Conservation (phyloP, 2,113 vertebrate species). For the Marcusenius ussheri region DNA sequence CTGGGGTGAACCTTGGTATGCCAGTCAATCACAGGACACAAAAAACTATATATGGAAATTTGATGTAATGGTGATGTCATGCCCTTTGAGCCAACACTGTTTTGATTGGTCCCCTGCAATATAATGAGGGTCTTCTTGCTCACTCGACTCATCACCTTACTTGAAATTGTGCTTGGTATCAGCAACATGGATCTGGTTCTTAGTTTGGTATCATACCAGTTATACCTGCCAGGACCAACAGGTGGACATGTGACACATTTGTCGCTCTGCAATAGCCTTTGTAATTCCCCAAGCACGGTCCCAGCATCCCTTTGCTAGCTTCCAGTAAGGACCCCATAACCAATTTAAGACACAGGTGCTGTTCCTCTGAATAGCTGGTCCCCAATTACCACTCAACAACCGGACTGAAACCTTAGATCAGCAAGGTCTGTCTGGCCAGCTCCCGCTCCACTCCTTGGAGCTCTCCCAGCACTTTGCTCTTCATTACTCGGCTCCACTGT, state of each 20-base stretch:
- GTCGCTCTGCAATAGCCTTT: background rate
- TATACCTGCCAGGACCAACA: background rate
- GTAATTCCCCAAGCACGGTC: background rate
- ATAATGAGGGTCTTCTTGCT: background rate
- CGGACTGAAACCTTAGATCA: background rate
- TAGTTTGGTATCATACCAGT: background rate
- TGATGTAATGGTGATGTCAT: background rate
- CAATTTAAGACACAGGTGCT: background rate
- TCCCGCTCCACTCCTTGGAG: background rate
- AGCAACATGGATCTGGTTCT: background rate
- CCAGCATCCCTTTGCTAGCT: background rate
- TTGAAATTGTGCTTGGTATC: background rate
- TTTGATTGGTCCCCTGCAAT: background rate
- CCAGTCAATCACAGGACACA: background rate
- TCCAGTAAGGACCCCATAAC: background rate
- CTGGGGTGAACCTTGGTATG: background rate
- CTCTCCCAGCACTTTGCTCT: background rate
- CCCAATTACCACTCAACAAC: conserved; percentile 2
- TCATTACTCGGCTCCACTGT: background rate
- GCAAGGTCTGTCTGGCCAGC: background rate
- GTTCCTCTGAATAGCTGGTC: background rate
- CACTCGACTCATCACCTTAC: background rate
- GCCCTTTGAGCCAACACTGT: background rate
- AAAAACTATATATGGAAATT: background rate
- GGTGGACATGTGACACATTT: background rate